A percentile compares a stretch with the other conserved stretches of the same genome.
Evolutionary conservation across 64 coral and sea anemone species (phyloP).

Genomic region (Montipora efflorescens): DNA sequence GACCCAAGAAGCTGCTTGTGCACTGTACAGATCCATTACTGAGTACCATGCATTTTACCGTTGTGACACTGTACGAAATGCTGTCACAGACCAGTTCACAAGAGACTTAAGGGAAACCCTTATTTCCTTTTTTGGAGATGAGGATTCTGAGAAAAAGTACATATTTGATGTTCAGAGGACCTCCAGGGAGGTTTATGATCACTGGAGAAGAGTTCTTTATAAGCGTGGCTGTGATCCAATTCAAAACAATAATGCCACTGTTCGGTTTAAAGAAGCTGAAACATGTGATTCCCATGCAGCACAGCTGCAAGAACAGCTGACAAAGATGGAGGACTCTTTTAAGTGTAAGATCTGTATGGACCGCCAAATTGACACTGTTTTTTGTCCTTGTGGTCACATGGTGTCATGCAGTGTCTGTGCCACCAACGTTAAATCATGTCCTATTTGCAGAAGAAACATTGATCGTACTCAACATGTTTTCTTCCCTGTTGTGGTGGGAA

Average conservation of each 20-base stretch:
- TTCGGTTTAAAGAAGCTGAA: background rate
- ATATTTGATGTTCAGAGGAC: slow-evolving; percentile 99
- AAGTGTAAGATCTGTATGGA: slow-evolving; percentile 92
- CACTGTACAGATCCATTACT: slow-evolving; percentile 90
- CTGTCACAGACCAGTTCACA: slow-evolving; percentile 90
- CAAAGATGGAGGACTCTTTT: slow-evolving; percentile 79
- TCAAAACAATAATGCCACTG: slow-evolving; percentile 3
- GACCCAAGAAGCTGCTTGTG: slow-evolving; percentile 80
- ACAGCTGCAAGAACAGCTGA: slow-evolving; percentile 59
- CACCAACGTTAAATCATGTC: slow-evolving; percentile 67
- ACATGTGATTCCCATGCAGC: background rate
- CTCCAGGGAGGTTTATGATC: slow-evolving; percentile 93
- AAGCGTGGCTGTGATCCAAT: slow-evolving; percentile 72
- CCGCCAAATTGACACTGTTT: slow-evolving; percentile 75
- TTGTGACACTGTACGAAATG: slow-evolving; percentile 92
- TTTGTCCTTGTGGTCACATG: slow-evolving; percentile 92
- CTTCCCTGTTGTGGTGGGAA: slow-evolving; percentile 41
- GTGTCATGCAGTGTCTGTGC: slow-evolving; percentile 81
- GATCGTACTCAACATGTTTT: slow-evolving; percentile 57
- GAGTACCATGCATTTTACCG: slow-evolving; percentile 97
- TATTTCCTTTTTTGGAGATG: slow-evolving; percentile 92
- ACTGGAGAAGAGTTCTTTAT: slow-evolving; percentile 88
- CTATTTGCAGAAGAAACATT: slow-evolving; percentile 74
- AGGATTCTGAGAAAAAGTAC: slow-evolving; percentile 97
- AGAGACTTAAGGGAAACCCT: slow-evolving; percentile 94